These are phyloP conservation scores for Cynopterus sphinx DNA, from an alignment of 2,797 vertebrate species.

Conservation along the genomic window DNA sequence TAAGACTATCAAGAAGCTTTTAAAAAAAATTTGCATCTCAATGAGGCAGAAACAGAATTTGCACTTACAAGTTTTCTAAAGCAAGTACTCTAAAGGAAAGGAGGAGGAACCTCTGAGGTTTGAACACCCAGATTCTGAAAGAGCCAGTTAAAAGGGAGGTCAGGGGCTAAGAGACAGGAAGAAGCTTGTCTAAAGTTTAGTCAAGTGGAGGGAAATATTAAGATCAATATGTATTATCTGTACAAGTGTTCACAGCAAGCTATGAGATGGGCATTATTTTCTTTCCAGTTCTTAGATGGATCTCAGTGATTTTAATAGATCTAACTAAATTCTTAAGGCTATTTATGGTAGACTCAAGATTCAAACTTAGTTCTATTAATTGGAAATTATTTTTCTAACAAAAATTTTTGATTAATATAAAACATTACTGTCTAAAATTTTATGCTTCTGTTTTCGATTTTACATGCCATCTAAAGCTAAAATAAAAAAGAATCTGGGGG, in stretches of 20 bases:
- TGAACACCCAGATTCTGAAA: not conserved
- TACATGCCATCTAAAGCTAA: not conserved
- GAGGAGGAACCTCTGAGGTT: rapidly evolving
- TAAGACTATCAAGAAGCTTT: not conserved
- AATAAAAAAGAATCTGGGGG: not conserved
- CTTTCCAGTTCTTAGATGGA: not conserved
- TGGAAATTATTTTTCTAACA: not conserved
- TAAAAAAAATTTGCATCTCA: not conserved
- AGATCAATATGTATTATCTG: not conserved
- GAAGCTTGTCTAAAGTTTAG: not conserved
- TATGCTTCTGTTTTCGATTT: not conserved
- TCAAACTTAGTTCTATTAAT: not conserved
- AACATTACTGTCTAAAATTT: not conserved
- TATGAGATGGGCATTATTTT: not conserved
- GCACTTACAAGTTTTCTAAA: not conserved
- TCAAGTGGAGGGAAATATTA: not conserved
- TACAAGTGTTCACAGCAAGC: not conserved
- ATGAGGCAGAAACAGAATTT: not conserved
- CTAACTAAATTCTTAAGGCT: not conserved
- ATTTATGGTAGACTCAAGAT: not conserved
- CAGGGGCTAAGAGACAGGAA: no score
- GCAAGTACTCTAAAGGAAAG: not conserved
- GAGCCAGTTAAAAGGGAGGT: not conserved
- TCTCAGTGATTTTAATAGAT: not conserved
- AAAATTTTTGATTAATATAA: conserved; percentile 1